These are phyloP conservation scores for Apis laboriosa DNA, from an alignment of 1,140 invertebrate species.

Conservation along the genomic window DNA sequence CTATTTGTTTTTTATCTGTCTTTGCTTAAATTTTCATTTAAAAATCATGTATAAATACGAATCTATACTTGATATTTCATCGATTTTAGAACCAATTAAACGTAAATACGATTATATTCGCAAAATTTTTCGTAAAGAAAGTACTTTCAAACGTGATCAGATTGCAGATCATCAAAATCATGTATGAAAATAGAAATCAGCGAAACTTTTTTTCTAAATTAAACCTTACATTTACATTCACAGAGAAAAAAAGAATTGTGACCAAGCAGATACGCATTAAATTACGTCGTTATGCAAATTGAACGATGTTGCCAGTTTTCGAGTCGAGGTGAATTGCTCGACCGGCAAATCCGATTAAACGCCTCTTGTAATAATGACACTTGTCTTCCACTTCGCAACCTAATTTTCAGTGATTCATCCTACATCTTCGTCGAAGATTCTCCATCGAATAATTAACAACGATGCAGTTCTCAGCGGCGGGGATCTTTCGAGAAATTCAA, in stretches of 20 bases:
- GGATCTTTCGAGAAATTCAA: background rate
- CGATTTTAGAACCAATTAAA: no score
- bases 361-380: constrained; percentile 28
- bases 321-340: constrained; percentile 28
- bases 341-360: constrained; percentile 50
- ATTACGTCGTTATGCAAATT: constrained; percentile 58
- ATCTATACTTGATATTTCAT: no score
- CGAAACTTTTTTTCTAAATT: no score
- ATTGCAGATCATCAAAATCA: no score
- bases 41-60: no score
- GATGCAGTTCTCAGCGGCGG: background rate
- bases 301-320: constrained; percentile 48
- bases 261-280: constrained; percentile 38
- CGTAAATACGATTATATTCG: no score
- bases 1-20: no score
- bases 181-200: no score
- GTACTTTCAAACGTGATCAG: no score
- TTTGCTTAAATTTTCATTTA: no score
- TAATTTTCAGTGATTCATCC: constrained; percentile 24
- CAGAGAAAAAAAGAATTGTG: constrained; percentile 28
- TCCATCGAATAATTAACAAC: background rate
- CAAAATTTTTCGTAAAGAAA: no score
- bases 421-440: background rate
- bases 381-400: constrained; percentile 22
- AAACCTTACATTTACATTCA: constrained; percentile 3